Percentiles rank a stretch among this genome's conserved stretches.
phyloP scores from a whole-genome alignment of 1,140 invertebrate species.

The Drosophila pruinosa region DNA sequence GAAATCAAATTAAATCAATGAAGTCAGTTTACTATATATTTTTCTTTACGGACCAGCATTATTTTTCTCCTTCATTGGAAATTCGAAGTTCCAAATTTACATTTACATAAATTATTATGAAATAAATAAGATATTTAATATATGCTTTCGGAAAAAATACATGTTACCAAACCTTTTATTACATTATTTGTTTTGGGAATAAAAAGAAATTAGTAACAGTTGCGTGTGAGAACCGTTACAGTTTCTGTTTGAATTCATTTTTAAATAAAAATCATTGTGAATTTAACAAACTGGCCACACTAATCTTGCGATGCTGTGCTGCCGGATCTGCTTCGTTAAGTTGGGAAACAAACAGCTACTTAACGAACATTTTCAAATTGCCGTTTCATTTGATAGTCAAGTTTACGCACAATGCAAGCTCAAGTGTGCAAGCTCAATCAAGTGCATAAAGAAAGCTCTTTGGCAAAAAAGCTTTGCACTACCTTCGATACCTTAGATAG shows the following conservation, averaged over 20 bases:
- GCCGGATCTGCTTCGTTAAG: background rate
- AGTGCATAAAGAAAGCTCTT: conserved; percentile 2
- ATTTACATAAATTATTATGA: too few relatives aligned
- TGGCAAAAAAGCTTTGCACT: background rate
- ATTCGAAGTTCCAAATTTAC: too few relatives aligned
- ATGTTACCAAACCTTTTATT: too few relatives aligned
- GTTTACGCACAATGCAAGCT: background rate
- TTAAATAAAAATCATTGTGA: background rate
- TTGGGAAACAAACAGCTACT: background rate
- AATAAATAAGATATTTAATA: too few relatives aligned
- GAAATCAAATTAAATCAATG: too few relatives aligned
- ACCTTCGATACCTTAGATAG: background rate
- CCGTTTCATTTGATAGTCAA: background rate
- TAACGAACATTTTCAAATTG: background rate
- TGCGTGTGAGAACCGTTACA: background rate
- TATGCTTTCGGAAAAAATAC: too few relatives aligned
- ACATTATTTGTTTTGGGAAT: too few relatives aligned
- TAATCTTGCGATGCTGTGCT: background rate
- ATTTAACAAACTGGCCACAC: background rate
- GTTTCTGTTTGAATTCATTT: background rate
- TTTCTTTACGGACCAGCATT: too few relatives aligned
- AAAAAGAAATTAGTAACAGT: too few relatives aligned
- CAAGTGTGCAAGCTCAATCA: background rate
- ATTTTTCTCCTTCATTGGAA: too few relatives aligned
- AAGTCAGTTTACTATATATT: too few relatives aligned